These are phyloP conservation scores for Heliothis peltigera DNA, from an alignment of 2,888 invertebrate species.

Conservation along the genomic window DNA sequence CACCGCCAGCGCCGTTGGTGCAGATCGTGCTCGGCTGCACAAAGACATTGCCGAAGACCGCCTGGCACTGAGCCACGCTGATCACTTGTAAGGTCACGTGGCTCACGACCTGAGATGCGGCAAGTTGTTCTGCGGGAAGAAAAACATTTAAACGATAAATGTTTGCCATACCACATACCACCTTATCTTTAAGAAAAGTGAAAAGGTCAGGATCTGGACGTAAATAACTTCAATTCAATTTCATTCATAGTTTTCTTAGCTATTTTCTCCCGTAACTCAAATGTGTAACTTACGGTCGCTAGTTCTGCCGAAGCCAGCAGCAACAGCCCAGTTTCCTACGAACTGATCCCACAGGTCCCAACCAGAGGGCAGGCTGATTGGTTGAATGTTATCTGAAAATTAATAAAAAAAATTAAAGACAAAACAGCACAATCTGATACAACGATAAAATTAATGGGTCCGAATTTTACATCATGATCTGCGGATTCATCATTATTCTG, in stretches of 20 bases:
- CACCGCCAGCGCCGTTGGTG: conserved; percentile 71
- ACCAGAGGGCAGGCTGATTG: conserved; percentile 66
- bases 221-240: too few species aligned
- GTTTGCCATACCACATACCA: too few species aligned
- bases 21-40: conserved; percentile 69
- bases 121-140: conserved; percentile 62
- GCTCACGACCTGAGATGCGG: conserved; percentile 65
- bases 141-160: not conserved
- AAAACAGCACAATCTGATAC: too few species aligned
- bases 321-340: conserved; percentile 66
- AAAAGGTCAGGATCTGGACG: too few species aligned
- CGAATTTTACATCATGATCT: too few species aligned
- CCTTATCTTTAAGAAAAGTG: too few species aligned
- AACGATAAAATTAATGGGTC: too few species aligned
- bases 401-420: too few species aligned
- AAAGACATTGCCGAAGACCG: conserved; percentile 57
- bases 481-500: too few species aligned
- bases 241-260: too few species aligned
- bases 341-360: conserved; percentile 66
- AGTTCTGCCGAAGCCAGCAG: conserved; percentile 76
- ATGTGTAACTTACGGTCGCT: conserved; percentile 69
- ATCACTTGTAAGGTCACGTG: conserved; percentile 73
- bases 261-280: too few species aligned
- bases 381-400: conserved; percentile 68
- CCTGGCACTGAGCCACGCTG: conserved; percentile 64